phyloP scores from a whole-genome alignment of 2,113 vertebrate species.

The Anhinga rufa region DNA sequence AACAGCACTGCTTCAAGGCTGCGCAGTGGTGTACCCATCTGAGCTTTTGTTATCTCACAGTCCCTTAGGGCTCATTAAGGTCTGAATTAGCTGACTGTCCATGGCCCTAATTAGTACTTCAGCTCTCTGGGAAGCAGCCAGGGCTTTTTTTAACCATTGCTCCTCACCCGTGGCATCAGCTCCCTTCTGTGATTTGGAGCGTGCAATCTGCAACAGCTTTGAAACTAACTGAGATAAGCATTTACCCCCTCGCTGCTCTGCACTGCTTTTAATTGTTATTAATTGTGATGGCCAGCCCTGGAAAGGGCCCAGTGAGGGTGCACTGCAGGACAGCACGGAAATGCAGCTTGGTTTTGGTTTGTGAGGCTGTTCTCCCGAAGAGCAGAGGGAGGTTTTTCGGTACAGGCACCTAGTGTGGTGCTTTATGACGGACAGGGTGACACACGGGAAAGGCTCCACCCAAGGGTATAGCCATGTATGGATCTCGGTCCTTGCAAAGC shows the following conservation, averaged over 20 bases:
- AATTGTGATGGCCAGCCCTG: background rate
- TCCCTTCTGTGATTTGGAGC: background rate
- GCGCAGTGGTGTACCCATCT: background rate
- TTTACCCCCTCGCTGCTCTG: background rate
- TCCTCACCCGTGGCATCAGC: background rate
- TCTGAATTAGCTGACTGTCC: conserved; percentile 5
- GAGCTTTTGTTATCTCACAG: background rate
- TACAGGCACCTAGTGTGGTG: background rate
- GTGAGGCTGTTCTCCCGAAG: background rate
- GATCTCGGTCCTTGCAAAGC: background rate
- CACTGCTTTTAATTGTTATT: background rate
- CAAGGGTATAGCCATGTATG: rapidly evolving
- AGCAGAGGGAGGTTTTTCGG: background rate
- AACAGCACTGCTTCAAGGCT: background rate
- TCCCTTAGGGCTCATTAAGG: conserved; percentile 22
- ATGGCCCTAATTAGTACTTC: conserved; percentile 26
- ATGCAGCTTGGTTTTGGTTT: background rate
- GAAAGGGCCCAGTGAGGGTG: background rate
- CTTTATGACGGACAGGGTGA: background rate
- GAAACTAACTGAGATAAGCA: background rate
- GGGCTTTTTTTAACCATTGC: background rate
- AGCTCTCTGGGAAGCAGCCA: conserved; percentile 16
- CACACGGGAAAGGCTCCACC: background rate
- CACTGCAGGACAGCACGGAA: background rate
- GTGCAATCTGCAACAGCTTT: background rate